These are phyloP conservation scores for Falco concolor DNA, from an alignment of 2,797 vertebrate species.

Conservation along the genomic window DNA sequence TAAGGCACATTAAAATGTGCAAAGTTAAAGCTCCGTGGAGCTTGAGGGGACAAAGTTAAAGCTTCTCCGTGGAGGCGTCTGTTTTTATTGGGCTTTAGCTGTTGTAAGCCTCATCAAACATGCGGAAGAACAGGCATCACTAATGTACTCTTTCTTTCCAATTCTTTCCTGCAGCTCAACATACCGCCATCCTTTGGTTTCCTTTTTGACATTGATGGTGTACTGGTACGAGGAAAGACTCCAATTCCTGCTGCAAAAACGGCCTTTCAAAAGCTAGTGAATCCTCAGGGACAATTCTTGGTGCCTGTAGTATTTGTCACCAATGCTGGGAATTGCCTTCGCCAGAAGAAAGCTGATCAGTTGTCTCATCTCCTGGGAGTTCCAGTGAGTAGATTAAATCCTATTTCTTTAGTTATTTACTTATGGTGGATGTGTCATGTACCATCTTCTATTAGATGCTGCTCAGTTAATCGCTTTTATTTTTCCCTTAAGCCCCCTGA, in stretches of 20 bases:
- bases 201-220: conserved; percentile 88
- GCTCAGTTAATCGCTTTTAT: neutral
- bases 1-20: neutral
- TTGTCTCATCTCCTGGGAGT: conserved; percentile 82
- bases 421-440: neutral
- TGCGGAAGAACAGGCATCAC: neutral
- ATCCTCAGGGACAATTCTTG: conserved; percentile 78
- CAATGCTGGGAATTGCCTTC: conserved; percentile 86
- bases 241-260: conserved; percentile 82
- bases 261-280: conserved; percentile 83
- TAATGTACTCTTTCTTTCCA: neutral
- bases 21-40: too few relatives aligned
- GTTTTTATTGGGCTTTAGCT: neutral
- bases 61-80: neutral
- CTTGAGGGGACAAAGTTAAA: too few relatives aligned
- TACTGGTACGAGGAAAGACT: conserved; percentile 82
- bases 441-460: neutral
- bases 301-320: conserved; percentile 89
- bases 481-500: neutral
- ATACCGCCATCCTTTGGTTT: conserved; percentile 80
- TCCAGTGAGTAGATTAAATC: conserved; percentile 75
- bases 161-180: conserved; percentile 25
- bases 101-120: neutral
- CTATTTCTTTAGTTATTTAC: neutral
- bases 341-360: conserved; percentile 83